Base-by-base conservation (phyloP, 1,140 invertebrate species). In the Lordiphosa mommai region DNA sequence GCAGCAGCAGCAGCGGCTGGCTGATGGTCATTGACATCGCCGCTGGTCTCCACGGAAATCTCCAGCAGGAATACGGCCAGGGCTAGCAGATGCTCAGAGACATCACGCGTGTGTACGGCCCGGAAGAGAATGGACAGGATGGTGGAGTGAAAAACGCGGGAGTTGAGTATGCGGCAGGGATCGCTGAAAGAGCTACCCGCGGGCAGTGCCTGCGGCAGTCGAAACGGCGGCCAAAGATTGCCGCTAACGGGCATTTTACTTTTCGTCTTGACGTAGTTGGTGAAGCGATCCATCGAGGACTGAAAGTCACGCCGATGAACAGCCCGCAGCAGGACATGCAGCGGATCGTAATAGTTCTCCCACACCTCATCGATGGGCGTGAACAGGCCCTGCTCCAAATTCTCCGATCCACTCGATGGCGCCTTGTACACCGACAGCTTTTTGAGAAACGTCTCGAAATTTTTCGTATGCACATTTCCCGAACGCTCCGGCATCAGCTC, bases 401-500 rank as follows among this genome's bases (percentile, higher is more conserved):
- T 95, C 89, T 92, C 91, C 0, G 91, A 91, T 2, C 91, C 90
- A 32, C 88, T 87, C 0, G 91, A 91, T 10, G 91, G 91, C 2
- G 91, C 90, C 47, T 91, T 90, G 67, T 92, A 92, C 4, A 90
- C 90, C 8, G 91, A 92, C 12, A 92, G 71, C 88, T 91, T 66
- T 57, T 94, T 93, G 13, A 98, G 91, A 37, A 96, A 93, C 30
- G 93, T 92, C 89, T 98, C 97, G 89, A 98, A 97, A 89, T 97
- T 96, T 73, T 94, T 93, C 38, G 94, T 96, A 85, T 97, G 95
- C 14, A 95, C 94, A 73, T 95, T 96, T 4, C 97, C 97, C 79
- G 96, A 98, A 16, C 96, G 92, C 90, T 99, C 97, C 0, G 98
- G 97, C 95, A 99, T 97, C 23, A 97, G 90, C 88, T 99, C 97